Evolutionary conservation across 2,888 invertebrate genomes (phyloP).

Genomic region (Papilio gigon): DNA sequence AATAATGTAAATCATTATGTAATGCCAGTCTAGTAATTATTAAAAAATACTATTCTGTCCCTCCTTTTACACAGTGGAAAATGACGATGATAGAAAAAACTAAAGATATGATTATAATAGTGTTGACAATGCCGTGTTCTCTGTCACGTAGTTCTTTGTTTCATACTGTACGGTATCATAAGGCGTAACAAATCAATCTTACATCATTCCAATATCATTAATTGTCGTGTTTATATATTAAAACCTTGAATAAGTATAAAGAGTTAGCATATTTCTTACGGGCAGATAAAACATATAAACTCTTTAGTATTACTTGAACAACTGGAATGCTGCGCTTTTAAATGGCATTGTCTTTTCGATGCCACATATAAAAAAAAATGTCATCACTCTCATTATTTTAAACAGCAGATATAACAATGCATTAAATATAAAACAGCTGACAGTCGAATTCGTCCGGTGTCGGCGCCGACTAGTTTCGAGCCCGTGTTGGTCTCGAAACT

Average conservation of each 20-base stretch:
- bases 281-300: not conserved
- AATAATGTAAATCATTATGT: no score
- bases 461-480: no score
- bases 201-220: not conserved
- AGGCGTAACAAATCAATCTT: not conserved
- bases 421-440: no score
- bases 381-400: no score
- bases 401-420: no score
- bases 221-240: not conserved
- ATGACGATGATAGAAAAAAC: not conserved
- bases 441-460: no score
- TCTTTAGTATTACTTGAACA: no score
- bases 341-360: no score
- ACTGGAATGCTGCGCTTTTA: no score
- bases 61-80: not conserved
- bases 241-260: not conserved
- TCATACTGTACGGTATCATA: not conserved
- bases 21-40: not conserved
- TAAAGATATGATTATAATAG: constrained; percentile 7
- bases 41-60: not conserved
- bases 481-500: no score
- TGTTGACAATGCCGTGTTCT: constrained; percentile 26
- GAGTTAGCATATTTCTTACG: not conserved
- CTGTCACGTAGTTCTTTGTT: constrained; percentile 28
- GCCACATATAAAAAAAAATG: no score